Evolutionary conservation across 1,140 invertebrate genomes (phyloP).

Genomic region (Eciton burchellii): DNA sequence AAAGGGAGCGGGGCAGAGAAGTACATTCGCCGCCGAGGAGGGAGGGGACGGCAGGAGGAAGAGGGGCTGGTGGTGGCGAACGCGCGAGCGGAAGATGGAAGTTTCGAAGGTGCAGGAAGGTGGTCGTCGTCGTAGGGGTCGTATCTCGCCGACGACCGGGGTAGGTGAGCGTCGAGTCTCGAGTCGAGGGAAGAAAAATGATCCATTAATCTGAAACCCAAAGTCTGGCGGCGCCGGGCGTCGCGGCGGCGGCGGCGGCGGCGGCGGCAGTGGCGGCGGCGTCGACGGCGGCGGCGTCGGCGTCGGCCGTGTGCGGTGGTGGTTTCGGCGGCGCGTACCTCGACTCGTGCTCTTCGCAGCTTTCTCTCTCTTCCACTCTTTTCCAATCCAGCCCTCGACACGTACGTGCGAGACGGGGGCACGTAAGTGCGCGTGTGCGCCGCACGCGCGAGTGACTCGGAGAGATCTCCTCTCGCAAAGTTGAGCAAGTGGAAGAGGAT

Average conservation of each 20-base stretch:
- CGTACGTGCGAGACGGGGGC: slow-evolving; percentile 24
- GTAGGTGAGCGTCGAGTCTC: slow-evolving; percentile 82
- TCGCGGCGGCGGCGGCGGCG: slow-evolving; percentile 80
- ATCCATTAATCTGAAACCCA: slow-evolving; percentile 86
- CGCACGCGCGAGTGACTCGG: slow-evolving; percentile 32
- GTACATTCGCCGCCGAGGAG: slow-evolving; percentile 14
- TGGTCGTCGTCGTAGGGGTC: slow-evolving; percentile 75
- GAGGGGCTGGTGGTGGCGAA: slow-evolving; percentile 4
- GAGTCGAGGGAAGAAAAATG: slow-evolving; percentile 85
- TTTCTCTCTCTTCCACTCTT: slow-evolving; percentile 45
- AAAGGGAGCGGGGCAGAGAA: background rate
- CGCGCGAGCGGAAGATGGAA: slow-evolving; percentile 65
- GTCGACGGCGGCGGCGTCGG: slow-evolving; percentile 56
- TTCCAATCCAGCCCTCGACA: slow-evolving; percentile 46
- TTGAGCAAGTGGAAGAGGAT: slow-evolving; percentile 20
- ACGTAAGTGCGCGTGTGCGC: slow-evolving; percentile 23
- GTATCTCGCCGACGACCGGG: slow-evolving; percentile 70
- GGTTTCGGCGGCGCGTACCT: slow-evolving; percentile 72
- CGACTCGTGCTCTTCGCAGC: slow-evolving; percentile 64
- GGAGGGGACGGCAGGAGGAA: background rate
- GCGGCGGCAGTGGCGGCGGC: slow-evolving; percentile 69
- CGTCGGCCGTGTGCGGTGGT: slow-evolving; percentile 61
- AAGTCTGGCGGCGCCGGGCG: slow-evolving; percentile 85
- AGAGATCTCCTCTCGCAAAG: slow-evolving; percentile 39
- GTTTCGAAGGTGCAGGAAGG: slow-evolving; percentile 77